Conservation (phyloP, 2,888 invertebrate genomes). For the Cistogaster globosa region DNA sequence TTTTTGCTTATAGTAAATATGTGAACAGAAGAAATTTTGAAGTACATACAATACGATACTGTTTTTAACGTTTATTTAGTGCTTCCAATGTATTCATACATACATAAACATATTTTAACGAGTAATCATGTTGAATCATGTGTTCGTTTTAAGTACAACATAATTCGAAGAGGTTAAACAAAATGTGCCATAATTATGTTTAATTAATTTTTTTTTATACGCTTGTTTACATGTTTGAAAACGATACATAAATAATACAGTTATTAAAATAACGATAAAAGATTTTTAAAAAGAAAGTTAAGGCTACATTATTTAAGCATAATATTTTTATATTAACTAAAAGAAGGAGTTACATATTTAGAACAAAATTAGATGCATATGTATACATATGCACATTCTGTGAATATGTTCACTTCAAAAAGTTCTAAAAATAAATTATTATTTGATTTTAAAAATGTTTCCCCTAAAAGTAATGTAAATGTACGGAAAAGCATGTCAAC, state of each 20-base stretch:
- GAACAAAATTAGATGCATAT: too few relatives aligned
- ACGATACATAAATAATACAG: too few relatives aligned
- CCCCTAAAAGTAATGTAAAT: too few relatives aligned
- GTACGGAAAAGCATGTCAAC: too few relatives aligned
- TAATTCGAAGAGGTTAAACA: conserved; percentile 52
- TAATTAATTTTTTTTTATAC: conserved; percentile 69
- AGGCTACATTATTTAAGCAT: too few relatives aligned
- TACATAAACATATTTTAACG: neutral
- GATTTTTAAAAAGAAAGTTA: neutral
- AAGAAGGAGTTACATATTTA: too few relatives aligned
- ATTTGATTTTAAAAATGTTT: too few relatives aligned
- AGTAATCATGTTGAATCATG: conserved; percentile 46
- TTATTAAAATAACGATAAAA: neutral
- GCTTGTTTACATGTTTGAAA: conserved; percentile 27
- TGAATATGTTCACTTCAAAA: too few relatives aligned
- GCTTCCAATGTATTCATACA: neutral
- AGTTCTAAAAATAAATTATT: too few relatives aligned
- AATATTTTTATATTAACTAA: too few relatives aligned
- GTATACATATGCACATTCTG: too few relatives aligned
- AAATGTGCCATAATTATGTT: conserved; percentile 73
- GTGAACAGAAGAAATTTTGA: conserved; percentile 47
- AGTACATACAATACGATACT: conserved; percentile 49
- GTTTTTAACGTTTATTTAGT: conserved; percentile 31
- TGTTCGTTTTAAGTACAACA: conserved; percentile 52
- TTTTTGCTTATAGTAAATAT: conserved; percentile 31